Evolutionary conservation across 2,113 vertebrate genomes (phyloP).

Genomic region (Percina caprodes): DNA sequence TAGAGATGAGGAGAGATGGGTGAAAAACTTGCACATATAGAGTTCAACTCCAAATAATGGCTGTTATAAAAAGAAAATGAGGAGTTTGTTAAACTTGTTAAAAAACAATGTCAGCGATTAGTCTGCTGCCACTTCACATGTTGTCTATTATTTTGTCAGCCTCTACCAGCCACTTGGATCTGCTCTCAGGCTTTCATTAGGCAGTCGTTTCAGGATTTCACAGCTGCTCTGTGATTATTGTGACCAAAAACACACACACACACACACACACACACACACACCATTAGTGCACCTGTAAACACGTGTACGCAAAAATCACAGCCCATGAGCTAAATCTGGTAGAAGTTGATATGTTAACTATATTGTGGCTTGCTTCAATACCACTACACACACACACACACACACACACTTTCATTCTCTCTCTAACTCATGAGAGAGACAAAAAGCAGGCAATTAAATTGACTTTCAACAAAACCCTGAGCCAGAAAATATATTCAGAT

Average conservation of each 20-base stretch:
- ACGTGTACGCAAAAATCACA: slow-evolving; percentile 19
- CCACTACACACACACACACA: slow-evolving; percentile 17
- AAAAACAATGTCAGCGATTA: slow-evolving; percentile 37
- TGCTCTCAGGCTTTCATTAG: slow-evolving; percentile 45
- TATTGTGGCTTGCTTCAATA: slow-evolving; percentile 42
- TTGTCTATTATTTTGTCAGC: slow-evolving; percentile 36
- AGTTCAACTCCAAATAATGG: not conserved
- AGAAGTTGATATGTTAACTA: slow-evolving; percentile 55
- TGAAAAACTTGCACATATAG: not conserved
- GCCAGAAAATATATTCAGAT: slow-evolving; percentile 89
- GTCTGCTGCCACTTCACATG: slow-evolving; percentile 27
- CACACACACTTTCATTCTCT: slow-evolving; percentile 10
- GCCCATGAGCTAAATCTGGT: slow-evolving; percentile 41
- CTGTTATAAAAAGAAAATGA: not conserved
- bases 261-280: slow-evolving; percentile 10
- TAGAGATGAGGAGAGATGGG: not conserved
- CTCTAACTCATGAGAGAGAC: slow-evolving; percentile 66
- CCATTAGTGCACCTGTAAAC: slow-evolving; percentile 13
- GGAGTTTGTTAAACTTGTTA: slow-evolving; percentile 31
- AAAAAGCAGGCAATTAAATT: slow-evolving; percentile 87
- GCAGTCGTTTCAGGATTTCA: slow-evolving; percentile 38
- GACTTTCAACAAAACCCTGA: slow-evolving; percentile 86
- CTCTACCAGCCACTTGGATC: slow-evolving; percentile 46
- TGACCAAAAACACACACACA: slow-evolving; percentile 32
- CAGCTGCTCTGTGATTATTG: slow-evolving; percentile 47